Percentiles rank a stretch among this genome's conserved stretches.
Conservation (phyloP, 2,113 vertebrate species). For the Fulmarus glacialis region DNA sequence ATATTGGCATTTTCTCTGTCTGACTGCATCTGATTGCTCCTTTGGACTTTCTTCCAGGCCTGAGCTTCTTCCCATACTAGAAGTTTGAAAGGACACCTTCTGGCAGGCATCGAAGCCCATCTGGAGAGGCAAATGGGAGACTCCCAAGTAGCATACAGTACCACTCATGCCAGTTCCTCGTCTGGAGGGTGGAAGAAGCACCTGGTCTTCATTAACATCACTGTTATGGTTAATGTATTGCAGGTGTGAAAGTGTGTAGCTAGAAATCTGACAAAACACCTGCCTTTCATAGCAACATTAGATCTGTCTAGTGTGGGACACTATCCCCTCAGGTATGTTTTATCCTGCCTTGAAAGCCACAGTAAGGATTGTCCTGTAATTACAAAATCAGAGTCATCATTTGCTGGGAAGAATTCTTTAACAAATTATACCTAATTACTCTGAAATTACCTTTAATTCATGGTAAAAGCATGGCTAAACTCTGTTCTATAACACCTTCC, state of each 20-base stretch:
- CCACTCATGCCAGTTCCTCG: slow-evolving; percentile 66
- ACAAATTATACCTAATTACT: slow-evolving; percentile 79
- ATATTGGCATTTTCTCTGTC: background rate
- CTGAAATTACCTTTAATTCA: slow-evolving; percentile 80
- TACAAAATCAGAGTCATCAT: slow-evolving; percentile 78
- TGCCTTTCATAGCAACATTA: slow-evolving; percentile 74
- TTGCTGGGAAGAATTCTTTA: slow-evolving; percentile 72
- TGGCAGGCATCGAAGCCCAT: background rate
- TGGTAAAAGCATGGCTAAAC: slow-evolving; percentile 74
- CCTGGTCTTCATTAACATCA: slow-evolving; percentile 88
- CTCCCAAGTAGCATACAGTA: slow-evolving; percentile 35
- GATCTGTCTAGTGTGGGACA: slow-evolving; percentile 60
- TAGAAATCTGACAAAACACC: slow-evolving; percentile 78
- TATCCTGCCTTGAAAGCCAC: slow-evolving; percentile 72
- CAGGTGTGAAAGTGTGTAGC: slow-evolving; percentile 83
- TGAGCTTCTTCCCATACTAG: background rate
- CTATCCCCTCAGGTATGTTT: slow-evolving; percentile 65
- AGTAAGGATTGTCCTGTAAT: slow-evolving; percentile 74
- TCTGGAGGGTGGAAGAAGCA: slow-evolving; percentile 75
- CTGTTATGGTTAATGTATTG: slow-evolving; percentile 81
- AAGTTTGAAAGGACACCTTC: background rate
- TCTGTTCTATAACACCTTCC: slow-evolving; percentile 74
- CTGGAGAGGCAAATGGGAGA: background rate
- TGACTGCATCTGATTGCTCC: background rate
- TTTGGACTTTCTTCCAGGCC: background rate